phyloP scores from a whole-genome alignment of 2,113 vertebrate species.

The Mobula birostris region DNA sequence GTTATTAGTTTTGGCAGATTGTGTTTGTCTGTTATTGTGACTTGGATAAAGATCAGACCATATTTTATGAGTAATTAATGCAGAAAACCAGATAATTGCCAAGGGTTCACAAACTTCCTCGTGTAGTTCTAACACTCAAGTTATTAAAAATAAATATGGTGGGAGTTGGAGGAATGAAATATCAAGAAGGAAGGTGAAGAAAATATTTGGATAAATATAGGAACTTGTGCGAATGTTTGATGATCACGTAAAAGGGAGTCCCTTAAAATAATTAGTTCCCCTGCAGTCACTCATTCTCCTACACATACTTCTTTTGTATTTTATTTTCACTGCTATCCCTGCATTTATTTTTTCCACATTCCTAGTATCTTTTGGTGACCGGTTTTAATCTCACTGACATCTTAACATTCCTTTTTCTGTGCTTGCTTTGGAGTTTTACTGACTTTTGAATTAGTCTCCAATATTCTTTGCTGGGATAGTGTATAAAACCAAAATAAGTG shows the following conservation, averaged over 20 bases:
- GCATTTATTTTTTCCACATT: not conserved
- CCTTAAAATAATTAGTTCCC: not conserved
- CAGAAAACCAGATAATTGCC: too few species aligned
- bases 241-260: not conserved
- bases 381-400: not conserved
- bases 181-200: not conserved
- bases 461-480: not conserved
- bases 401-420: not conserved
- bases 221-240: not conserved
- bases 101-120: too few species aligned
- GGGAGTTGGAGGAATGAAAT: not conserved
- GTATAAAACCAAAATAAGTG: not conserved
- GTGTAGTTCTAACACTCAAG: not conserved
- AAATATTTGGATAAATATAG: not conserved
- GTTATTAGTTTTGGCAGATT: too few species aligned
- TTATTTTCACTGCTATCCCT: not conserved
- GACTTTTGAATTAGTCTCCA: not conserved
- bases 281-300: too few species aligned
- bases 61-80: too few species aligned
- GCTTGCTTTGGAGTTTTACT: not conserved
- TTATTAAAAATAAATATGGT: not conserved
- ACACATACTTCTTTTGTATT: not conserved
- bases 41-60: too few species aligned
- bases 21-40: too few species aligned
- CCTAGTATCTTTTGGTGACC: not conserved